Percentiles rank a stretch among this genome's conserved stretches.
phyloP scores from a whole-genome alignment of 2,888 invertebrate species.

The Drosophila fulvimacula region DNA sequence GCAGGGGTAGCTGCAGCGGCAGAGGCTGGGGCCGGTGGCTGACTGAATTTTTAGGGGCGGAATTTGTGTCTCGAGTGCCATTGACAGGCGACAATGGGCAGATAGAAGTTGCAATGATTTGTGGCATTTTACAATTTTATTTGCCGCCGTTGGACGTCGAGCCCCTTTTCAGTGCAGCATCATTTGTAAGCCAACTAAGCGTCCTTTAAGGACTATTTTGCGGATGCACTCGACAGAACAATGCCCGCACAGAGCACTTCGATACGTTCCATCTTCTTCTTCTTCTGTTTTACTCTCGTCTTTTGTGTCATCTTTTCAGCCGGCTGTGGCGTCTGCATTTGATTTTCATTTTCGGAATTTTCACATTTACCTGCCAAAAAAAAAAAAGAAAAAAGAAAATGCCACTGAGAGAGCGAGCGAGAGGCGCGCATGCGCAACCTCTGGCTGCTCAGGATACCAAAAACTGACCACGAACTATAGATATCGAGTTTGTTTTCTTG shows the following conservation, averaged over 20 bases:
- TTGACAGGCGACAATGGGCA: constrained; percentile 57
- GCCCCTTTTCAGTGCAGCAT: constrained; percentile 54
- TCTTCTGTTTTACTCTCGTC: not conserved
- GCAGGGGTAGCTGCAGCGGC: not conserved
- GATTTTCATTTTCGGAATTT: constrained; percentile 64
- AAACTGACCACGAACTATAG: constrained; percentile 21
- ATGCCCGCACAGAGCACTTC: constrained; percentile 52
- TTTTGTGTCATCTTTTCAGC: constrained; percentile 31
- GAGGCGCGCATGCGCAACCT: constrained; percentile 69
- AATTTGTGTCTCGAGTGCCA: constrained; percentile 38
- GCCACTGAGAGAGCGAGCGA: not conserved
- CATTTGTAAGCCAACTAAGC: constrained; percentile 81
- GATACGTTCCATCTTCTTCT: not conserved
- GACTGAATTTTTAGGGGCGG: constrained; percentile 69
- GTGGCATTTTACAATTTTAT: constrained; percentile 77
- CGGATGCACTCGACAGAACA: constrained; percentile 75
- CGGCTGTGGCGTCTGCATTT: constrained; percentile 60
- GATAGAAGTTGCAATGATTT: constrained; percentile 72
- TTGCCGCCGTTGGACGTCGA: constrained; percentile 54
- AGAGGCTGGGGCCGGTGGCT: constrained; percentile 21
- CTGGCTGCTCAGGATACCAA: constrained; percentile 17
- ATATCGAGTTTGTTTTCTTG: constrained; percentile 23
- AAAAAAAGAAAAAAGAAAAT: constrained; percentile 38
- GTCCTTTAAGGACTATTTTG: constrained; percentile 80
- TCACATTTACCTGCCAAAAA: constrained; percentile 79